Evolutionary conservation across 1,140 invertebrate genomes (phyloP).

Genomic region (Drosophila grimshawi): DNA sequence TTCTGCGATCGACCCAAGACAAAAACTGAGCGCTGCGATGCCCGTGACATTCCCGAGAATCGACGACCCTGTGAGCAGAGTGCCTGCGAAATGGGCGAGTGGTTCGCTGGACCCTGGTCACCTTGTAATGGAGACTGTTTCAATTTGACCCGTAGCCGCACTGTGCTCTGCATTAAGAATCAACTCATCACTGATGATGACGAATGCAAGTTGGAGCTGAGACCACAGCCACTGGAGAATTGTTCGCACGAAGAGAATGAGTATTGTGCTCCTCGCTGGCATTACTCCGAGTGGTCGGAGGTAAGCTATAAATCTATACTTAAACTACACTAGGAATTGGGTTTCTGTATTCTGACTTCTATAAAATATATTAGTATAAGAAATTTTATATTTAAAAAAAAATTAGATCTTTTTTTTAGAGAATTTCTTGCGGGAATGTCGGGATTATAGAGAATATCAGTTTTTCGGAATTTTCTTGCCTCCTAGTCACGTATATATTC

Average conservation of each 20-base stretch:
- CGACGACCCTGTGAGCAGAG: conserved; percentile 87
- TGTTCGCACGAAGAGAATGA: conserved; percentile 85
- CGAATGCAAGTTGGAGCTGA: conserved; percentile 78
- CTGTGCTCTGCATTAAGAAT: conserved; percentile 85
- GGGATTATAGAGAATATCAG: too few relatives aligned
- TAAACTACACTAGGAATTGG: not conserved
- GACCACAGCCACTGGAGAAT: conserved; percentile 67
- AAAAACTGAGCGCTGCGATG: conserved; percentile 86
- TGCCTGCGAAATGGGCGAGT: conserved; percentile 87
- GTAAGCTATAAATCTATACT: conserved; percentile 63
- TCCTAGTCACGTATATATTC: too few relatives aligned
- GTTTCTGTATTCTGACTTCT: too few relatives aligned
- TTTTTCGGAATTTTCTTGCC: too few relatives aligned
- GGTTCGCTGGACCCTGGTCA: conserved; percentile 89
- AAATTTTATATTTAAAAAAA: not conserved
- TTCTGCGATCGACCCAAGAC: conserved; percentile 84
- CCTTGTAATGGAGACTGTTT: conserved; percentile 85
- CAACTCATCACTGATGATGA: conserved; percentile 84
- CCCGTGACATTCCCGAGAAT: conserved; percentile 86
- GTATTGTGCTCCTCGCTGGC: conserved; percentile 87
- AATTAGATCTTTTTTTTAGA: not conserved
- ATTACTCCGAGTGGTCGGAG: conserved; percentile 87
- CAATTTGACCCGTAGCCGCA: conserved; percentile 84
- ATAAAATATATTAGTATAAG: too few relatives aligned
- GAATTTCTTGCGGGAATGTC: too few relatives aligned